These are phyloP conservation scores for Hemistola chrysoprasaria DNA, from an alignment of 2,888 invertebrate genomes.

Conservation along the genomic window DNA sequence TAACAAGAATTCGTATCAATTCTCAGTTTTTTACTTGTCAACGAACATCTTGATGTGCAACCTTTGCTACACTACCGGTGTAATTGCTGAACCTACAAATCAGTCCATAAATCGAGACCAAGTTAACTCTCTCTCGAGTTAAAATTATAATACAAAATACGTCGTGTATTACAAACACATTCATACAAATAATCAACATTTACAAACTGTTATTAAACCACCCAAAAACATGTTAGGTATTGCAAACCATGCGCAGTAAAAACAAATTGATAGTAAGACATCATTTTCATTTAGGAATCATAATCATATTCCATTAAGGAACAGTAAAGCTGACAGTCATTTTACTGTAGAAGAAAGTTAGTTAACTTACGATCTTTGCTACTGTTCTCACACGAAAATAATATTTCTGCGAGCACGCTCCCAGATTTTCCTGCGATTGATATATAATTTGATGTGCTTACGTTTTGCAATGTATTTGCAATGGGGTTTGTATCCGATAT, in stretches of 20 bases:
- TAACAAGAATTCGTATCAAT: too few relatives aligned
- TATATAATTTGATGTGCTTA: constrained; percentile 9
- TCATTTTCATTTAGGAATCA: too few relatives aligned
- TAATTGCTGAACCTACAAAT: too few relatives aligned
- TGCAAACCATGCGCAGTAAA: neutral
- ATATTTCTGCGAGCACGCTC: constrained; percentile 14
- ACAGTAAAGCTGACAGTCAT: too few relatives aligned
- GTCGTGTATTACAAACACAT: constrained; percentile 3
- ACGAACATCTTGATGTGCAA: too few relatives aligned
- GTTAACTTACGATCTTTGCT: constrained; percentile 11
- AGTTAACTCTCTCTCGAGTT: too few relatives aligned
- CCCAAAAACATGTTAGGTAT: constrained; percentile 3
- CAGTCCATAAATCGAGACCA: too few relatives aligned
- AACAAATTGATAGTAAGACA: neutral
- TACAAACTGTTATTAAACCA: constrained; percentile 5
- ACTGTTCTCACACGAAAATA: constrained; percentile 11
- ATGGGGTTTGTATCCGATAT: too few relatives aligned
- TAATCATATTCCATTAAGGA: too few relatives aligned
- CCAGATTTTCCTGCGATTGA: constrained; percentile 15
- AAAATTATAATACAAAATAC: too few relatives aligned
- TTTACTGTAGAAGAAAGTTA: constrained; percentile 1
- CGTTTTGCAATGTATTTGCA: constrained; percentile 1
- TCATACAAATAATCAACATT: neutral
- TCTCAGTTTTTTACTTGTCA: too few relatives aligned
- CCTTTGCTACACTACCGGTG: too few relatives aligned